These are phyloP conservation scores for Spodoptera littoralis DNA, from an alignment of 2,888 invertebrate species.

Conservation along the genomic window DNA sequence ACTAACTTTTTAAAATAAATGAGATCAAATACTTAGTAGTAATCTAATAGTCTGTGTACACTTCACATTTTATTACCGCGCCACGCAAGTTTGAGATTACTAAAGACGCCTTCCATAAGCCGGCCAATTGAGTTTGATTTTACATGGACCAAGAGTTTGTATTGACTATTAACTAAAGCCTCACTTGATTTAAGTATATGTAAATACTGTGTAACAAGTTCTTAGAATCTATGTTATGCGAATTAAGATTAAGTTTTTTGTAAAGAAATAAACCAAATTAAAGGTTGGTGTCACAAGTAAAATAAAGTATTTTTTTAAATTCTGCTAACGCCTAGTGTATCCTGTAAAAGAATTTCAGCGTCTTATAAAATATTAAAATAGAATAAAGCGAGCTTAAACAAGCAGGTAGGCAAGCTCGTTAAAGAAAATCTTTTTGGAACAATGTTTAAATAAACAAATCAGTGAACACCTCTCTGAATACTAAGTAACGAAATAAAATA, in stretches of 20 bases:
- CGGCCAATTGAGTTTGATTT: slow-evolving; percentile 56
- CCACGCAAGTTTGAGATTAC: slow-evolving; percentile 57
- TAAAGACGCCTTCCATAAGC: slow-evolving; percentile 51
- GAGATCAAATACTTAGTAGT: slow-evolving; percentile 52
- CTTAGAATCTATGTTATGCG: background rate
- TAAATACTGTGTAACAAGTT: slow-evolving; percentile 9
- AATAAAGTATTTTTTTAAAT: too few relatives aligned
- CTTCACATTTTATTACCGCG: slow-evolving; percentile 54
- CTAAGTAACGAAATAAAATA: slow-evolving; percentile 36
- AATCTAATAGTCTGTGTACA: slow-evolving; percentile 59
- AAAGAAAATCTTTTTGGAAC: slow-evolving; percentile 4
- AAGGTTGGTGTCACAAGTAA: too few relatives aligned
- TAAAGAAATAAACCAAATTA: too few relatives aligned
- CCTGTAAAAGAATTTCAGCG: too few relatives aligned
- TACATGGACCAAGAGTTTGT: slow-evolving; percentile 56
- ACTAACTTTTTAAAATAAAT: too few relatives aligned
- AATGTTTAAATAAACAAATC: slow-evolving; percentile 2
- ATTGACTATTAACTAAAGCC: slow-evolving; percentile 53
- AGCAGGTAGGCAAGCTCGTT: too few relatives aligned
- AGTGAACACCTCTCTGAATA: slow-evolving; percentile 30
- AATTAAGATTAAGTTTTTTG: background rate
- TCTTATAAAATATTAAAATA: background rate
- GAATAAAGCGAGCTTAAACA: background rate
- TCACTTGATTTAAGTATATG: slow-evolving; percentile 50
- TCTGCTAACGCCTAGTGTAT: too few relatives aligned